Percentiles rank a stretch among this genome's conserved stretches.
phyloP scores from a whole-genome alignment of 2,797 vertebrate species.

The Gambelia wislizenii region DNA sequence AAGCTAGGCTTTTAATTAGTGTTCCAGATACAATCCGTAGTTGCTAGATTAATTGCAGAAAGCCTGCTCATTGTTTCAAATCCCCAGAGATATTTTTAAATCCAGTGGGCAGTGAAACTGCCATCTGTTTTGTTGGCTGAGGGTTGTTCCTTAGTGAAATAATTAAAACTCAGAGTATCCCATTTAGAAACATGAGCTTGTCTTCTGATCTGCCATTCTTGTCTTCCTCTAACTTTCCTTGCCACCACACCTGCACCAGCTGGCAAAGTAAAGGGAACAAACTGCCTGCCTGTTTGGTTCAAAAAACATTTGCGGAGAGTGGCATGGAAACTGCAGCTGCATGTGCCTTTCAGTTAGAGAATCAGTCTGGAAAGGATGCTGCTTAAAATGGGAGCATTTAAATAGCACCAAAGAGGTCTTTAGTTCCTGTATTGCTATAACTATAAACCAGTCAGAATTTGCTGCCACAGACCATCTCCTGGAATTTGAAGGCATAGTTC shows the following conservation, averaged over 20 bases:
- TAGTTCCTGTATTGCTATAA: slow-evolving; percentile 44
- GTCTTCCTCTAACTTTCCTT: slow-evolving; percentile 32
- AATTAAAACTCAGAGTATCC: slow-evolving; percentile 59
- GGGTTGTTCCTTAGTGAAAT: slow-evolving; percentile 55
- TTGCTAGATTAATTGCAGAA: slow-evolving; percentile 72
- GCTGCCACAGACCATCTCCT: slow-evolving; percentile 21
- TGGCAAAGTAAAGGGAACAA: slow-evolving; percentile 47
- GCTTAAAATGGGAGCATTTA: slow-evolving; percentile 46
- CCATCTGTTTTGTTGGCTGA: slow-evolving; percentile 67
- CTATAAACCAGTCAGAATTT: slow-evolving; percentile 52
- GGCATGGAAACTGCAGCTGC: slow-evolving; percentile 41
- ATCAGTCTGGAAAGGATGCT: slow-evolving; percentile 16
- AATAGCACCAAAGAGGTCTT: slow-evolving; percentile 31
- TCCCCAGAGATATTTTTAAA: slow-evolving; percentile 70
- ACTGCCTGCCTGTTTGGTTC: slow-evolving; percentile 16
- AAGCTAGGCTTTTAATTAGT: slow-evolving; percentile 68
- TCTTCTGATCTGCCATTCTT: slow-evolving; percentile 26
- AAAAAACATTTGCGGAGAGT: slow-evolving; percentile 9
- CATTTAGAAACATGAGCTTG: slow-evolving; percentile 35
- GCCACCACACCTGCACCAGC: slow-evolving; percentile 41
- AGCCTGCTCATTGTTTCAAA: slow-evolving; percentile 63
- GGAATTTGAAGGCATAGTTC: background rate
- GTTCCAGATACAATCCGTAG: slow-evolving; percentile 61
- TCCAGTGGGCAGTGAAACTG: slow-evolving; percentile 64
- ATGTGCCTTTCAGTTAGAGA: slow-evolving; percentile 4